phyloP scores from a whole-genome alignment of 1,140 invertebrate genomes.

The Drosophila lacertosa region DNA sequence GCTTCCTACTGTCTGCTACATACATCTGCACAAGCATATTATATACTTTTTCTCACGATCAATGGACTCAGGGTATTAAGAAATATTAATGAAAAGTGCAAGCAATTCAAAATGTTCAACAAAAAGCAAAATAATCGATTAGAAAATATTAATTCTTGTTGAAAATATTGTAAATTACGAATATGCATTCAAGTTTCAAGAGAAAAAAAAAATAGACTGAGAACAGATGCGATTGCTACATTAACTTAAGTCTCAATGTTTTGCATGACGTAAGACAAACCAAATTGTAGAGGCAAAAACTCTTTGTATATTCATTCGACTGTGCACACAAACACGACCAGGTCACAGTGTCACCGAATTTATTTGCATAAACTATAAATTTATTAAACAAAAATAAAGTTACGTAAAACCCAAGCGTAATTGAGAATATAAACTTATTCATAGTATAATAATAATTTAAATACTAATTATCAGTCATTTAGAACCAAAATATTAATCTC shows the following conservation, averaged over 20 bases:
- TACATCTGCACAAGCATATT: too few species aligned
- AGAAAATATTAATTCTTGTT: too few species aligned
- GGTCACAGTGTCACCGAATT: constrained; percentile 31
- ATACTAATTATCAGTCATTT: background rate
- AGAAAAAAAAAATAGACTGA: constrained; percentile 11
- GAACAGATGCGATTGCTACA: constrained; percentile 43
- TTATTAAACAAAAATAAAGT: background rate
- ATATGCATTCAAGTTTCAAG: background rate
- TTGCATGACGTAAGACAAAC: constrained; percentile 46
- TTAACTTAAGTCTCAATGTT: constrained; percentile 35
- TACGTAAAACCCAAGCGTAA: background rate
- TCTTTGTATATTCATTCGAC: constrained; percentile 35
- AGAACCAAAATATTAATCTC: too few species aligned
- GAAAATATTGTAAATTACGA: too few species aligned
- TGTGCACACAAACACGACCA: background rate
- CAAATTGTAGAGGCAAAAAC: constrained; percentile 26
- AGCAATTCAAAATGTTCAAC: too few species aligned
- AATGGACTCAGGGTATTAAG: too few species aligned
- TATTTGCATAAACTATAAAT: constrained; percentile 20
- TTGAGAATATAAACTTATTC: too few species aligned
- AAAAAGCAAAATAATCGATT: too few species aligned
- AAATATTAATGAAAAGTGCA: too few species aligned
- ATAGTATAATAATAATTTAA: background rate
- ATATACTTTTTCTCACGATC: too few species aligned
- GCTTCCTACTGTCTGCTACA: too few species aligned